A percentile compares a stretch with the other conserved stretches of the same genome.
These are phyloP conservation scores for Drosophila setosimentum DNA, from an alignment of 2,888 invertebrate genomes.

Conservation along the genomic window DNA sequence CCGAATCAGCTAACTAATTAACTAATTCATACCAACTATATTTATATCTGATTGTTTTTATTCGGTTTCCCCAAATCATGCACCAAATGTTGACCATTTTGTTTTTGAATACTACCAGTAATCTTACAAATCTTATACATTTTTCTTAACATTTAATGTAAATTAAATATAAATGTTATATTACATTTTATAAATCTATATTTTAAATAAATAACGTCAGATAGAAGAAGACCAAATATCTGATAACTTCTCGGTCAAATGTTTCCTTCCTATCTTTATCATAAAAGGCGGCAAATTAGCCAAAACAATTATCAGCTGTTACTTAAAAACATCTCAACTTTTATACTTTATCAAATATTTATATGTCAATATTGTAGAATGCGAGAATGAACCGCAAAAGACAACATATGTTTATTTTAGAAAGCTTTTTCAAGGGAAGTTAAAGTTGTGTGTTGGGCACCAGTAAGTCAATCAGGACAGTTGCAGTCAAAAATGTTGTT, in stretches of 20 bases:
- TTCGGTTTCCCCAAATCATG: background rate
- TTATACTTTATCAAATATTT: background rate
- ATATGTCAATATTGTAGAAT: background rate
- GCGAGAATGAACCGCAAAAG: background rate
- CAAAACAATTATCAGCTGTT: background rate
- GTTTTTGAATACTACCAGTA: background rate
- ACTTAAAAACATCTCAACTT: background rate
- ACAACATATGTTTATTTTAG: background rate
- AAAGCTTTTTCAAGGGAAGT: background rate
- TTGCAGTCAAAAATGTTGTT: background rate
- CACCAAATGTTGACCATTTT: background rate
- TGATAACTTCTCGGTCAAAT: background rate
- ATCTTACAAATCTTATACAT: no score
- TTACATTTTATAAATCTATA: no score
- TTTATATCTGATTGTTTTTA: background rate
- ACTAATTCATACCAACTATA: background rate
- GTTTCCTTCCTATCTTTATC: background rate
- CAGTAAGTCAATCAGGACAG: background rate
- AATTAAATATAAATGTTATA: no score
- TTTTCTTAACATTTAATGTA: no score
- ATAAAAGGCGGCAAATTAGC: background rate
- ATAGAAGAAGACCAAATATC: background rate
- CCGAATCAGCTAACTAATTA: background rate
- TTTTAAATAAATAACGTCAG: background rate
- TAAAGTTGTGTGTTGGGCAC: background rate